Evolutionary conservation across 2,797 vertebrate genomes (phyloP), one percentile per base, ranked within the genome.

Genomic region (Apogon hyalosoma): DNA sequence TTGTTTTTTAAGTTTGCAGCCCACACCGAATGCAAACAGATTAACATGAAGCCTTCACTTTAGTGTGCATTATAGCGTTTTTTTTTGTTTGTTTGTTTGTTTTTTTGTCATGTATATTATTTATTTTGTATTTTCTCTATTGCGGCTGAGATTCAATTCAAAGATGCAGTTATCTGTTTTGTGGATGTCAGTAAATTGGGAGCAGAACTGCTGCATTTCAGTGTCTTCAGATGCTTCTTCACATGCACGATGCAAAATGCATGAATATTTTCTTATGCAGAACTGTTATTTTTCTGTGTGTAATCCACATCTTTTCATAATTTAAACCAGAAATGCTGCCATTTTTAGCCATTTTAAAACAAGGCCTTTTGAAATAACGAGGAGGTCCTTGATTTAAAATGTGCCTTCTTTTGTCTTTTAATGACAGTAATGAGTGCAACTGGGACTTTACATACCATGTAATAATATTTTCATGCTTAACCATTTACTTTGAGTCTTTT

Each of bases 361-460:
- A 67, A 66, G 42, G 13, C 18, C 65, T 79, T 18, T 79, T 43
- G 36, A 63, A 59, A 33, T 1, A 67, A 15, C 18, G 10, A 21
- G 12, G 50, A 42, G n/a, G 65, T 47, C 10, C 13, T 75, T 48
- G 21, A 41, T 68, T 73, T 63, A 64, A 71, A 82, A 12, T 41
- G 85, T 89, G 87, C 89, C 87, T 88, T 87, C 46, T 68, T 54
- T 47, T 38, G 69, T 69, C 18, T 65, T 4, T 0, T 55, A 14
- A 51, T 50, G 24, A 48, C 58, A 68, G 63, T 28, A 28, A 28
- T 28, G 24, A 77, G 43, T 63, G 43, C 28, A 66, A 75, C 58
- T 73, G 65, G 9, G 40, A 69, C 43, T 19, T 40, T 52, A 2
- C 42, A 18, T 16, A 67, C 67, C 6, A 28, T 59, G 33, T 65